Evolutionary conservation across 2,113 vertebrate genomes (phyloP).

Genomic region (Suncus etruscus): DNA sequence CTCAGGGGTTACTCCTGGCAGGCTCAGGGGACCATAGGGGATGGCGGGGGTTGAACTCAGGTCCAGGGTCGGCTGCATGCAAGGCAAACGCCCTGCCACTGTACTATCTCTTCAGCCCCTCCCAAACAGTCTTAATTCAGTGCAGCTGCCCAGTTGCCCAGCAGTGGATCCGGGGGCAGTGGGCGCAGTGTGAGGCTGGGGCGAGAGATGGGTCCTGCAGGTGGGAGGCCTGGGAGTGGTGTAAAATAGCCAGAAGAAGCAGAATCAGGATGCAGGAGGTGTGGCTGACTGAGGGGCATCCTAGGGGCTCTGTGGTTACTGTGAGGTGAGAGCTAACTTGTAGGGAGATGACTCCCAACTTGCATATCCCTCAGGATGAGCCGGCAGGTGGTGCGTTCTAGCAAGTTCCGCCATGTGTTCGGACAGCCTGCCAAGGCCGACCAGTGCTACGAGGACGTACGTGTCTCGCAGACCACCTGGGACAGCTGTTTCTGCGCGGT

Average conservation of each 20-base stretch:
- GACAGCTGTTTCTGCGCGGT: constrained; percentile 95
- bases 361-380: constrained; percentile 86
- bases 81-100: too few species aligned
- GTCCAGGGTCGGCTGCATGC: too few species aligned
- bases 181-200: background rate
- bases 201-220: background rate
- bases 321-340: background rate
- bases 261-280: background rate
- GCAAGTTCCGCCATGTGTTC: constrained; percentile 95
- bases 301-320: background rate
- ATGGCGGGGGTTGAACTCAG: too few species aligned
- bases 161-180: background rate
- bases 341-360: background rate
- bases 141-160: background rate
- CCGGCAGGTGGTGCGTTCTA: constrained; percentile 92
- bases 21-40: too few species aligned
- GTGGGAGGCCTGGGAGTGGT: background rate
- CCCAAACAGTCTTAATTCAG: background rate
- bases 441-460: constrained; percentile 95
- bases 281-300: background rate
- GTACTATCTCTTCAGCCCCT: background rate
- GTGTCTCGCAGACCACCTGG: constrained; percentile 96
- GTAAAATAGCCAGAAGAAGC: background rate
- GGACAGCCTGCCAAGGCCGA: constrained; percentile 92
- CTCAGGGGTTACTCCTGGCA: too few species aligned